phyloP scores from a whole-genome alignment of 2,113 vertebrate species.

The Setophaga coronata region DNA sequence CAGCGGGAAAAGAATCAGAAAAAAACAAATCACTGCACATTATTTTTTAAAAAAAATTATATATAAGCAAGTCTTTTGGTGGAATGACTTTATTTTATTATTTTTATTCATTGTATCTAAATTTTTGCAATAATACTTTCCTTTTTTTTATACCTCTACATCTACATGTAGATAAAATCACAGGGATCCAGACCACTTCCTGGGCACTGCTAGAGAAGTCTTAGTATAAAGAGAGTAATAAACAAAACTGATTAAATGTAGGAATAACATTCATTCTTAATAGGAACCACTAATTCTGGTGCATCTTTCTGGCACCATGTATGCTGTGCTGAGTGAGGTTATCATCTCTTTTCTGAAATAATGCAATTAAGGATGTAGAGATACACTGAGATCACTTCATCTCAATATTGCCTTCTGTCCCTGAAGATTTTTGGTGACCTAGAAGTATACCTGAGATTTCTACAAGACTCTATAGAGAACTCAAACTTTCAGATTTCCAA shows the following conservation, averaged over 20 bases:
- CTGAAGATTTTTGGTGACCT: not conserved
- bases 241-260: not conserved
- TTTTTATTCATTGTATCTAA: not conserved
- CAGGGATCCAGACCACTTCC: not conserved
- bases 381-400: not conserved
- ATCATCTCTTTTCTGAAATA: not conserved
- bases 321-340: not conserved
- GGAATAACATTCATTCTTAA: not conserved
- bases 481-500: not conserved
- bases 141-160: not conserved
- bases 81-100: not conserved
- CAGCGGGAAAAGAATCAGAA: not conserved
- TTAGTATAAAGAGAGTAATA: not conserved
- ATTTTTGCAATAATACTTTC: not conserved
- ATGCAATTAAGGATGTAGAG: not conserved
- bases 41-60: not conserved
- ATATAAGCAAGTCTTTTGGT: not conserved
- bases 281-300: not conserved
- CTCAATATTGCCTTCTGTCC: not conserved
- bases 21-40: not conserved
- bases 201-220: not conserved
- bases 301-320: not conserved
- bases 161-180: not conserved
- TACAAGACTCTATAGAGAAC: not conserved
- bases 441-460: not conserved